Evolutionary conservation across 2,797 vertebrate genomes (phyloP), one percentile per base, ranked within the genome.

Genomic region (Crenichthys baileyi): DNA sequence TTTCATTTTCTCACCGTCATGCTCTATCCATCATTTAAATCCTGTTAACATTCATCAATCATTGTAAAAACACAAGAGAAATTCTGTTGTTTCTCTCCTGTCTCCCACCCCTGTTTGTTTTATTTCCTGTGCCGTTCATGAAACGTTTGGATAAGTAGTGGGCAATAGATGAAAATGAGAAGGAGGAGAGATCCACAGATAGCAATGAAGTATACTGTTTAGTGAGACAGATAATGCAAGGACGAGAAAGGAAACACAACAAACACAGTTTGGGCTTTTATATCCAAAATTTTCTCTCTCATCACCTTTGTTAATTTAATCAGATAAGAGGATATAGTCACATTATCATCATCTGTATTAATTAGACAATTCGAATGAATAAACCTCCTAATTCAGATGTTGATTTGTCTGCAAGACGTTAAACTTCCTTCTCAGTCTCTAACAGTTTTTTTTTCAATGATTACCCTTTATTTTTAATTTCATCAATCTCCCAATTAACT

Each of bases 11-110:
- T 84, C 72, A 50, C 36, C 41, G 77, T 76, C 72, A 65, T 13
- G 72, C 81, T 60, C 58, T 81, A 89, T 84, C 74, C 50, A 71
- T 87, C 82, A 82, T 79, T 48, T 70, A 73, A 68, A 85, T 86
- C 78, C 81, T 63, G 81, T 79, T 78, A 78, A 51, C 75, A 41
- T 61, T 78, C 84, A 87, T 82, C 79, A 70, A 71, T 82, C 77
- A 53, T 44, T 48, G 58, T 72, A 51, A 84, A 76, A 74, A 65
- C 12, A 44, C 67, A 46, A 7, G 77, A 71, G 61, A 83, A 58
- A 58, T 48, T 75, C 24, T 9, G 29, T 67, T 75, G 58, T 84
- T 74, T 0, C 56, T 16, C 53, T 72, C 71, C 44, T 74, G 65
- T 44, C 51, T 68, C 80, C 65, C 41, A 22, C 22, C 50, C 2